Evolutionary conservation across 2,888 invertebrate species (phyloP).

Genomic region (Drosophila sordidula): DNA sequence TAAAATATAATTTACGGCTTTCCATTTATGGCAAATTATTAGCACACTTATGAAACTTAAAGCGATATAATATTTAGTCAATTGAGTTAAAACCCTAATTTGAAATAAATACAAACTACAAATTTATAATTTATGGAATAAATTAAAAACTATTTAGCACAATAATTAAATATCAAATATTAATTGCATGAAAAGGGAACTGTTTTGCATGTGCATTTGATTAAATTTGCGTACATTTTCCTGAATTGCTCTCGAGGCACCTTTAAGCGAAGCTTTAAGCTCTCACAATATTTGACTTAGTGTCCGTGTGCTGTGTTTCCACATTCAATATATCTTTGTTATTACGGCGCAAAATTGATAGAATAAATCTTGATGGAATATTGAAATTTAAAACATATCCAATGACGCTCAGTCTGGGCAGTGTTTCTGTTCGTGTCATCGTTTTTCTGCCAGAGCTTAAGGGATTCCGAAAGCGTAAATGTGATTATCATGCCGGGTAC

Average conservation of each 20-base stretch:
- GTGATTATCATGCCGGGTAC: slow-evolving; percentile 37
- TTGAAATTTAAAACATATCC: slow-evolving; percentile 24
- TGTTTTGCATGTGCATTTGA: background rate
- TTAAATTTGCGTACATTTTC: background rate
- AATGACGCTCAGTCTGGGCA: background rate
- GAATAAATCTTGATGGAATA: slow-evolving; percentile 27
- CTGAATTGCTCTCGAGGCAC: background rate
- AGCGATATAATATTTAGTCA: slow-evolving; percentile 19
- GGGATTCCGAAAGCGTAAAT: slow-evolving; percentile 45
- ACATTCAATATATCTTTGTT: slow-evolving; percentile 14
- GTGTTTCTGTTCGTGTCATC: slow-evolving; percentile 16
- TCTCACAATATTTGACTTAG: too few species aligned
- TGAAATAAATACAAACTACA: slow-evolving; percentile 1
- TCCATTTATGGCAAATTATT: slow-evolving; percentile 32
- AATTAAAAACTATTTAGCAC: slow-evolving; percentile 23
- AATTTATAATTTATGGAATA: slow-evolving; percentile 18
- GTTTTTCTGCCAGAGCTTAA: slow-evolving; percentile 31
- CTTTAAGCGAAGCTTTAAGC: slow-evolving; percentile 1
- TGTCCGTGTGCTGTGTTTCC: background rate
- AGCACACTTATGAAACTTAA: slow-evolving; percentile 29
- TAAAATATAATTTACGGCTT: slow-evolving; percentile 40
- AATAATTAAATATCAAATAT: slow-evolving; percentile 24
- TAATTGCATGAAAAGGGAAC: background rate
- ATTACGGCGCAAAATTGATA: slow-evolving; percentile 24
- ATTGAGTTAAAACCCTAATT: slow-evolving; percentile 10